These are phyloP conservation scores for Tetropium fuscum DNA, from an alignment of 2,888 invertebrate genomes.

Conservation along the genomic window DNA sequence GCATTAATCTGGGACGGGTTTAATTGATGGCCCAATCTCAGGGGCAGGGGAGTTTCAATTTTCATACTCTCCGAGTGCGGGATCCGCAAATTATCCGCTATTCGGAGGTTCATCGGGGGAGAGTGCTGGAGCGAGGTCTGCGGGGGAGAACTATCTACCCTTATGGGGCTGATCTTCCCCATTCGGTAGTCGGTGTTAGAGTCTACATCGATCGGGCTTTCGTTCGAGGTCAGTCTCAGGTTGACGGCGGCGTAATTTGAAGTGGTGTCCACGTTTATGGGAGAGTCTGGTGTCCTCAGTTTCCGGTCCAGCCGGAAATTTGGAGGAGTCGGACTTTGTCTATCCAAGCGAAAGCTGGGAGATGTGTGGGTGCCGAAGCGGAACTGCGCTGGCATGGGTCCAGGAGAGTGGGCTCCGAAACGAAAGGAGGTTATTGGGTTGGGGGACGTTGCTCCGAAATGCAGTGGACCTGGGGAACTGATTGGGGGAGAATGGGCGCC, in stretches of 20 bases:
- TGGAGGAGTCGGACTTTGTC: constrained; percentile 54
- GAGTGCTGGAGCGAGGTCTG: constrained; percentile 53
- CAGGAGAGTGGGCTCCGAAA: constrained; percentile 65
- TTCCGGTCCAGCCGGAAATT: constrained; percentile 55
- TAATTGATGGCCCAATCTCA: constrained; percentile 56
- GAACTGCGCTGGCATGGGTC: constrained; percentile 65
- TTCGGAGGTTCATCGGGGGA: constrained; percentile 62
- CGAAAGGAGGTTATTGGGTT: constrained; percentile 62
- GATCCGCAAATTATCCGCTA: constrained; percentile 53
- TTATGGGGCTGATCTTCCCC: constrained; percentile 54
- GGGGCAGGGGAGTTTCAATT: constrained; percentile 59
- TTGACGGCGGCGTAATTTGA: constrained; percentile 51
- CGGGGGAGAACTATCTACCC: constrained; percentile 50
- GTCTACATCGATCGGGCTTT: constrained; percentile 59
- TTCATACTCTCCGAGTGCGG: constrained; percentile 42
- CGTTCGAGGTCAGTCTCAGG: constrained; percentile 50
- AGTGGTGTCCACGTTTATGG: constrained; percentile 52
- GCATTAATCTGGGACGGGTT: constrained; percentile 54
- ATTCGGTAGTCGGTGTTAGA: constrained; percentile 48
- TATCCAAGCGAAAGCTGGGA: constrained; percentile 53
- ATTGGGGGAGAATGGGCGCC: constrained; percentile 64
- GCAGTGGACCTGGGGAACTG: constrained; percentile 61
- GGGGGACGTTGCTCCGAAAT: constrained; percentile 58
- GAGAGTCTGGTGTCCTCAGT: constrained; percentile 37
- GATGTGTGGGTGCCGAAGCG: constrained; percentile 61